phyloP scores from a whole-genome alignment of 2,797 vertebrate species.

The Sylvilagus floridanus region DNA sequence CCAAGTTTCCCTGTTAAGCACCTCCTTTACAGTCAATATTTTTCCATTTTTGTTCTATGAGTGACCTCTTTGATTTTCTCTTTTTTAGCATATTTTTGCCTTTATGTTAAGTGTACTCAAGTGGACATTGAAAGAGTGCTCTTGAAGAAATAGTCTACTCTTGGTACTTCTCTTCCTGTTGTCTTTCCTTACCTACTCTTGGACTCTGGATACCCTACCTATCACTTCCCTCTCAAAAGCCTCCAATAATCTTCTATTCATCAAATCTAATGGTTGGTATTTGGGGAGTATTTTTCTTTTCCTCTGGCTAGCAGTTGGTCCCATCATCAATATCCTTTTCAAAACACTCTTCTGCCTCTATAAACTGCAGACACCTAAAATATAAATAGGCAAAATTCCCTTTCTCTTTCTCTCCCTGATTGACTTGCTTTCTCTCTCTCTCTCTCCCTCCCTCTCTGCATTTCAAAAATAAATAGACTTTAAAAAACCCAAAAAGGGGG shows the following conservation, averaged over 20 bases:
- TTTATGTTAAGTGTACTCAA: neutral
- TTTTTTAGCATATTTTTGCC: neutral
- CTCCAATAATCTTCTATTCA: neutral
- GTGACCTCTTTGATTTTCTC: neutral
- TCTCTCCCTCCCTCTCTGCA: too few species aligned
- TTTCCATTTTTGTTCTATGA: neutral
- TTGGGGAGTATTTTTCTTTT: neutral
- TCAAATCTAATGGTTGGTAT: neutral
- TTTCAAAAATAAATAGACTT: too few species aligned
- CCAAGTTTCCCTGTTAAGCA: neutral
- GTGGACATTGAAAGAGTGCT: neutral
- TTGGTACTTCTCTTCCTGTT: neutral
- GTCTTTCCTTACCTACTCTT: neutral
- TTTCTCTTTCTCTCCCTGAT: neutral
- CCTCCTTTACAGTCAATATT: neutral
- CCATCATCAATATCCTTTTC: neutral
- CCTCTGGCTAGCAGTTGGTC: neutral
- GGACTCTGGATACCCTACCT: neutral
- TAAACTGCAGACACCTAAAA: neutral
- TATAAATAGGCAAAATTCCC: neutral
- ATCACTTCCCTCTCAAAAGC: neutral
- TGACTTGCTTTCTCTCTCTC: neutral
- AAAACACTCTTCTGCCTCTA: neutral
- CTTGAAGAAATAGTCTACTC: neutral
- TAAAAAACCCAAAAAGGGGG: too few species aligned